Percentiles rank a stretch among this genome's conserved stretches.
Conservation (phyloP, 2,888 invertebrate genomes). For the Saturnia japonica region DNA sequence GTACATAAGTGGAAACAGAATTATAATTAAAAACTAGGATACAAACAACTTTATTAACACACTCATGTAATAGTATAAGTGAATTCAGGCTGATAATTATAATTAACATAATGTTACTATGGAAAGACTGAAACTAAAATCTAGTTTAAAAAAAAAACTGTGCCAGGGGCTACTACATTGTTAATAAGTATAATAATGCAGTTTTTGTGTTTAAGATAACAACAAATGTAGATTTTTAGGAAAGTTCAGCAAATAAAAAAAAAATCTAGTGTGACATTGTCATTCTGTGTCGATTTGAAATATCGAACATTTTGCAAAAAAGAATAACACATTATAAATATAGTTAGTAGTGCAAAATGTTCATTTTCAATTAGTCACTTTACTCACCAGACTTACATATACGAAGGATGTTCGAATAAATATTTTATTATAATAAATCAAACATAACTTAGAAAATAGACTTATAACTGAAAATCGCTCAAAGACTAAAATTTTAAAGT, state of each 20-base stretch:
- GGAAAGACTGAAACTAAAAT: background rate
- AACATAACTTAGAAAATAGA: background rate
- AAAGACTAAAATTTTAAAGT: background rate
- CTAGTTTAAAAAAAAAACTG: background rate
- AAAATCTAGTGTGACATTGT: background rate
- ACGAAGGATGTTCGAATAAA: background rate
- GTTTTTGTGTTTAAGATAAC: background rate
- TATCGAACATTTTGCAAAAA: too few relatives aligned
- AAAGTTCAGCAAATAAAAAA: background rate
- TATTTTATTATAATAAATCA: background rate
- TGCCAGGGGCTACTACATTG: background rate
- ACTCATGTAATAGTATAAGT: too few relatives aligned
- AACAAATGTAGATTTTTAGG: background rate
- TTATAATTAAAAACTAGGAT: too few relatives aligned
- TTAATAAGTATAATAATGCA: background rate
- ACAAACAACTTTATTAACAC: too few relatives aligned
- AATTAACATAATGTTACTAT: too few relatives aligned
- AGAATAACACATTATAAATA: too few relatives aligned
- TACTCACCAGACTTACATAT: background rate
- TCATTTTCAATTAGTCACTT: background rate
- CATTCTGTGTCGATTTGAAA: background rate
- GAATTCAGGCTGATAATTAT: too few relatives aligned
- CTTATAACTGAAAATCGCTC: background rate
- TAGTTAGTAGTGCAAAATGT: too few relatives aligned
- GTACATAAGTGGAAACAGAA: too few relatives aligned